A percentile compares a stretch with the other conserved stretches of the same genome.
Evolutionary conservation across 2,113 vertebrate genomes (phyloP).

Genomic region (Dendropsophus ebraccatus): DNA sequence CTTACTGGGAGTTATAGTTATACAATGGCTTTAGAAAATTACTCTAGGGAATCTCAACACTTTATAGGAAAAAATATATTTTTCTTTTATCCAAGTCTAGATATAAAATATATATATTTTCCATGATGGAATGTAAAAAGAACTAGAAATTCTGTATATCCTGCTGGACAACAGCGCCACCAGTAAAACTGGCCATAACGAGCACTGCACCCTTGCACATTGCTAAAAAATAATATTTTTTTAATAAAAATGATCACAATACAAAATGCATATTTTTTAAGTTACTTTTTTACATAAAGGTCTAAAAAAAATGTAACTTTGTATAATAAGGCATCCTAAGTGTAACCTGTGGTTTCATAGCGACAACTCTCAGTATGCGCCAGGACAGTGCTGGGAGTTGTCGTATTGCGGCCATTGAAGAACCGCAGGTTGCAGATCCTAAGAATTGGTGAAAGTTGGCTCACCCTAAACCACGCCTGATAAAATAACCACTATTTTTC

Average conservation of each 20-base stretch:
- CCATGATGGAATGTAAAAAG: too few species aligned
- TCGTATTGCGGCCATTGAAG: too few species aligned
- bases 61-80: too few species aligned
- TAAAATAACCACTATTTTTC: constrained; percentile 37
- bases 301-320: not conserved
- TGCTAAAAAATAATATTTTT: not conserved
- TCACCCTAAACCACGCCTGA: not conserved
- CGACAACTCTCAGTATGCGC: too few species aligned
- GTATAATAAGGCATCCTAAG: too few species aligned
- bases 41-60: not conserved
- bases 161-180: not conserved
- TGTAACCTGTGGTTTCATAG: too few species aligned
- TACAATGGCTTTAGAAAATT: not conserved
- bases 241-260: not conserved
- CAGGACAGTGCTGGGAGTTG: too few species aligned
- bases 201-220: not conserved
- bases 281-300: not conserved
- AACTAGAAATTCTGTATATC: not conserved
- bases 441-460: constrained; percentile 27
- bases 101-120: not conserved
- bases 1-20: too few species aligned
- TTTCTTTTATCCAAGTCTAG: too few species aligned
- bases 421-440: too few species aligned
- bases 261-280: not conserved
- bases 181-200: not conserved